These are phyloP conservation scores for Tetramorium bicarinatum DNA, from an alignment of 2,888 invertebrate genomes.

Conservation along the genomic window DNA sequence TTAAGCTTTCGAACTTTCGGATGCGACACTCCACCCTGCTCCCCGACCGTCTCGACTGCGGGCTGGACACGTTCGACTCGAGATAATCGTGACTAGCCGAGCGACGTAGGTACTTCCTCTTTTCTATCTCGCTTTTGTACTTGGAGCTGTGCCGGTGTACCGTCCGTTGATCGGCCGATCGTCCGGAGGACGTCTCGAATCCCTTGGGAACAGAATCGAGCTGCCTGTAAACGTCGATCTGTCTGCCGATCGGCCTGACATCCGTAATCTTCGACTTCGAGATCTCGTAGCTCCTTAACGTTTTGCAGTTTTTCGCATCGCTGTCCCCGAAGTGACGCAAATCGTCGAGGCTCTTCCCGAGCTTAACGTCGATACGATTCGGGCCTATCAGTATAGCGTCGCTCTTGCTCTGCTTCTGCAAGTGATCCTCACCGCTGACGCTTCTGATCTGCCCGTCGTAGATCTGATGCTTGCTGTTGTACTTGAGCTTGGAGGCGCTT, in stretches of 20 bases:
- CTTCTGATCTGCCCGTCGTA: slow-evolving; percentile 58
- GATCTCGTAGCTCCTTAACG: slow-evolving; percentile 63
- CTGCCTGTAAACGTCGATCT: slow-evolving; percentile 65
- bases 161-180: slow-evolving; percentile 60
- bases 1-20: slow-evolving; percentile 84
- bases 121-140: slow-evolving; percentile 80
- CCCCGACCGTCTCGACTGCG: slow-evolving; percentile 74
- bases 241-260: slow-evolving; percentile 44
- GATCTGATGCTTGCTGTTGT: slow-evolving; percentile 72
- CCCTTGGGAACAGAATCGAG: slow-evolving; percentile 61
- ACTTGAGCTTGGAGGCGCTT: slow-evolving; percentile 88
- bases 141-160: slow-evolving; percentile 73
- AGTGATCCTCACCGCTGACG: slow-evolving; percentile 34
- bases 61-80: slow-evolving; percentile 78
- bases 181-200: slow-evolving; percentile 55
- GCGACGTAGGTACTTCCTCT: slow-evolving; percentile 80
- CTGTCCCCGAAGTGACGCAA: slow-evolving; percentile 45
- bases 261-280: slow-evolving; percentile 52
- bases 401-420: slow-evolving; percentile 57
- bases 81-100: slow-evolving; percentile 83
- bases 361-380: slow-evolving; percentile 43
- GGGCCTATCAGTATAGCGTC: slow-evolving; percentile 25
- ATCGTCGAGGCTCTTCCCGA: slow-evolving; percentile 70
- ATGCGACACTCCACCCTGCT: slow-evolving; percentile 82
- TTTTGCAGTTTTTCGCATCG: slow-evolving; percentile 61